Percentiles rank a stretch among this genome's conserved stretches.
Evolutionary conservation across 2,888 invertebrate species (phyloP).

Genomic region (Heliothis peltigera): DNA sequence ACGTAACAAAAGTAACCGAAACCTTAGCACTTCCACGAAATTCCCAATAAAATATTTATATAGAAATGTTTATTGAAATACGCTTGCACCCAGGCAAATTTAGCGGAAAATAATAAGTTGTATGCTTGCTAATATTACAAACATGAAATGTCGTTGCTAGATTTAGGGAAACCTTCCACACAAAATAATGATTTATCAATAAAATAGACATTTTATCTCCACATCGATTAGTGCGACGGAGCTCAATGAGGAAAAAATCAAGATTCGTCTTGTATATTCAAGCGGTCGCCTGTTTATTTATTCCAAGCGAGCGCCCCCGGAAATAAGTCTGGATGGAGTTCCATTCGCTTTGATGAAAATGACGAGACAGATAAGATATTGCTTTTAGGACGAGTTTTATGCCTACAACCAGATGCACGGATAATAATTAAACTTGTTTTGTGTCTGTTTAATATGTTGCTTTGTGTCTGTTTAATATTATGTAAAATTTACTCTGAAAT

Average conservation of each 20-base stretch:
- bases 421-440: not conserved
- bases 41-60: constrained; percentile 9
- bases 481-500: too few relatives aligned
- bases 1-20: not conserved
- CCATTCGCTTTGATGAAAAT: constrained; percentile 56
- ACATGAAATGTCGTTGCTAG: too few relatives aligned
- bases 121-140: not conserved
- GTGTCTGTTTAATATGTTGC: constrained; percentile 6
- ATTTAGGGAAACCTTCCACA: constrained; percentile 14
- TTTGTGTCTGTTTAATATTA: not conserved
- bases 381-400: constrained; percentile 26
- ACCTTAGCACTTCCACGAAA: constrained; percentile 5
- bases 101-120: not conserved
- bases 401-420: constrained; percentile 30
- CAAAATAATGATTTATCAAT: constrained; percentile 58
- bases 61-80: not conserved
- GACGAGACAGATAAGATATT: constrained; percentile 40
- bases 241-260: constrained; percentile 82
- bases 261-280: constrained; percentile 70
- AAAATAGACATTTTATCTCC: constrained; percentile 73
- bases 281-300: constrained; percentile 80
- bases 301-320: constrained; percentile 81
- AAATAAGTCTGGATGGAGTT: constrained; percentile 82
- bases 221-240: constrained; percentile 74
- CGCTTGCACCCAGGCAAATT: not conserved